phyloP scores from a whole-genome alignment of 2,797 vertebrate genomes.

The Ambastaia sidthimunki region DNA sequence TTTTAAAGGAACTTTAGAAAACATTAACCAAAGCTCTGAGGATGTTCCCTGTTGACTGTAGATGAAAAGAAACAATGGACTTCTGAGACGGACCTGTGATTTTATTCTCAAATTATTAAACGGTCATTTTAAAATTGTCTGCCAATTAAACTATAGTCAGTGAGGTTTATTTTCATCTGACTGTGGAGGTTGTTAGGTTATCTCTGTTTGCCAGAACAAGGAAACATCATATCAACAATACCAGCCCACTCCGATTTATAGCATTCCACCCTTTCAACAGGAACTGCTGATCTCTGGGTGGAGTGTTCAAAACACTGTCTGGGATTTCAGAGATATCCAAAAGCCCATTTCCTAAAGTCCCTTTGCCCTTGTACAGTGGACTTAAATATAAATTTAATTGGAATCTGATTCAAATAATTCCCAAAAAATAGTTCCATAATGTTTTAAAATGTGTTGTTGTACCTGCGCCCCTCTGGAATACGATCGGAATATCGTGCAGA shows the following conservation, averaged over 20 bases:
- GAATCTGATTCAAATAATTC: conserved; percentile 1
- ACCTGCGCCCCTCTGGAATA: conserved; percentile 92
- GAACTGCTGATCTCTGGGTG: conserved; percentile 57
- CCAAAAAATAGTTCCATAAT: not conserved
- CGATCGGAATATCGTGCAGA: conserved; percentile 90
- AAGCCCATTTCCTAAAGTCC: conserved; percentile 34
- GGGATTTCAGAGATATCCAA: conserved; percentile 23
- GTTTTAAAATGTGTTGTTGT: conserved; percentile 34
- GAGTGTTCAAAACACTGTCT: conserved; percentile 43
- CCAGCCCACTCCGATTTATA: conserved; percentile 42
- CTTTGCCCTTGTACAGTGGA: not conserved
- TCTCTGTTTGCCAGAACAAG: conserved; percentile 41
- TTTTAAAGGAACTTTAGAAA: not conserved
- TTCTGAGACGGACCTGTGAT: not conserved
- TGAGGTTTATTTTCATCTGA: conserved; percentile 33
- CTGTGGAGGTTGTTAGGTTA: conserved; percentile 40
- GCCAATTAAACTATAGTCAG: not conserved
- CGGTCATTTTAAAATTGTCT: conserved; percentile 36
- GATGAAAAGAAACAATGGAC: not conserved
- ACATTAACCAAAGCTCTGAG: no score
- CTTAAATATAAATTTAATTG: not conserved
- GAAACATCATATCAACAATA: conserved; percentile 58
- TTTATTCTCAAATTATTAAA: not conserved
- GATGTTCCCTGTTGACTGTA: no score
- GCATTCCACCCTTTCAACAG: conserved; percentile 59